phyloP scores from a whole-genome alignment of 2,888 invertebrate genomes.

The Eremobia ochroleuca region DNA sequence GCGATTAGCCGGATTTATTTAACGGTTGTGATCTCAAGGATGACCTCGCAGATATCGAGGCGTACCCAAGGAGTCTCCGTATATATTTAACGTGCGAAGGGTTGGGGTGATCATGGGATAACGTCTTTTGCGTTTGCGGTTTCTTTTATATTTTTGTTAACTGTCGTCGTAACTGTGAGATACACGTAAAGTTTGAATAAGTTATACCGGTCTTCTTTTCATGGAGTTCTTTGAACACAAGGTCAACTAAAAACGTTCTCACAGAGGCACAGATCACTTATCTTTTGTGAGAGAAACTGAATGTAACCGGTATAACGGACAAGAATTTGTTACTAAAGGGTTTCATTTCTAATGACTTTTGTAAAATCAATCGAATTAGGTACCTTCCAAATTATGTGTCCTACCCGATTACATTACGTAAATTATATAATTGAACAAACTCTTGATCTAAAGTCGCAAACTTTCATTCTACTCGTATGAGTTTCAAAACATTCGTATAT shows the following conservation, averaged over 20 bases:
- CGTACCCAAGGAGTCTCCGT: constrained; percentile 57
- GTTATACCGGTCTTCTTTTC: constrained; percentile 33
- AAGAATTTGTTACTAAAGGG: neutral
- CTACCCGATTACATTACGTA: neutral
- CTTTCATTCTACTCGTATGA: constrained; percentile 44
- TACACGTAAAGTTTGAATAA: constrained; percentile 46
- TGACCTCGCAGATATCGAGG: constrained; percentile 69
- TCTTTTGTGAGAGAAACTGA: constrained; percentile 10
- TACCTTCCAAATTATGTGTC: neutral
- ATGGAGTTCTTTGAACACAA: neutral
- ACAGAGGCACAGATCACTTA: neutral
- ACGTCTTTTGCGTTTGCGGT: constrained; percentile 60
- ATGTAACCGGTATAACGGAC: constrained; percentile 5
- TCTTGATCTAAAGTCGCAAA: constrained; percentile 34
- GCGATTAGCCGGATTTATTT: constrained; percentile 87
- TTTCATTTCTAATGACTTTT: neutral
- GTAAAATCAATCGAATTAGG: constrained; percentile 7
- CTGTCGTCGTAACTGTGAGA: constrained; percentile 39
- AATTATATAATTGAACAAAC: constrained; percentile 26
- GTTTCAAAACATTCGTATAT: constrained; percentile 53
- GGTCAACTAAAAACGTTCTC: constrained; percentile 29
- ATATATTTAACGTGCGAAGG: constrained; percentile 66
- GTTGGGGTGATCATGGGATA: constrained; percentile 64
- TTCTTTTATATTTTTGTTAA: constrained; percentile 53
- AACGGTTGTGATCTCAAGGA: constrained; percentile 81